phyloP scores from a whole-genome alignment of 2,113 vertebrate genomes.

The Amblyornis subalaris region DNA sequence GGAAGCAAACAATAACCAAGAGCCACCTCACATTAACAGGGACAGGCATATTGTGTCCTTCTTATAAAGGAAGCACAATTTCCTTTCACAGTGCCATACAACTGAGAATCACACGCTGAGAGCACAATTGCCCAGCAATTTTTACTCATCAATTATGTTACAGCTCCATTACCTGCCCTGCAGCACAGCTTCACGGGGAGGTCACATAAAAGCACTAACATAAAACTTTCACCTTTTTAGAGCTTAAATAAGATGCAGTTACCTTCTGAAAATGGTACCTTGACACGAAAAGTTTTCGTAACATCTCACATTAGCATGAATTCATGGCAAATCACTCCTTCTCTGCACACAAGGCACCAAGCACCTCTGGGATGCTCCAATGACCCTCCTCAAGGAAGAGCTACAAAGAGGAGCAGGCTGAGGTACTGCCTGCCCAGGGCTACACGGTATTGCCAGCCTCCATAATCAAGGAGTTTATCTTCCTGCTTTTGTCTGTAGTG shows the following conservation, averaged over 20 bases:
- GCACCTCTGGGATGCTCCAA: background rate
- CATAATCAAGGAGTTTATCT: background rate
- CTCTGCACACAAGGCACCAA: background rate
- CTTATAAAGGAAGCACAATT: background rate
- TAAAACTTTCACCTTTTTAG: background rate
- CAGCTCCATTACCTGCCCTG: background rate
- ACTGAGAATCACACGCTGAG: rapidly evolving
- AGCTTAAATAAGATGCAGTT: background rate
- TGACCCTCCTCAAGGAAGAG: background rate
- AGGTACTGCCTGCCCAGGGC: background rate
- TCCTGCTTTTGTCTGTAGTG: background rate
- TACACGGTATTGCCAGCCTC: background rate
- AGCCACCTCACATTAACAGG: background rate
- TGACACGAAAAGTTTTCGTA: background rate
- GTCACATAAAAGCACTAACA: background rate
- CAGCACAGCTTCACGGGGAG: background rate
- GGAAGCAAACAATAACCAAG: background rate
- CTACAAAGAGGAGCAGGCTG: background rate
- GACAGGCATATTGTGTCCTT: background rate
- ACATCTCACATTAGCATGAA: background rate
- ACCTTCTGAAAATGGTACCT: background rate
- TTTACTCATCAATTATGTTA: background rate
- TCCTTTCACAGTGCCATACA: background rate
- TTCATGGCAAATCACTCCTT: background rate
- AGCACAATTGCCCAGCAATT: background rate